phyloP scores from a whole-genome alignment of 2,888 invertebrate species.

The Cepaea hortensis region DNA sequence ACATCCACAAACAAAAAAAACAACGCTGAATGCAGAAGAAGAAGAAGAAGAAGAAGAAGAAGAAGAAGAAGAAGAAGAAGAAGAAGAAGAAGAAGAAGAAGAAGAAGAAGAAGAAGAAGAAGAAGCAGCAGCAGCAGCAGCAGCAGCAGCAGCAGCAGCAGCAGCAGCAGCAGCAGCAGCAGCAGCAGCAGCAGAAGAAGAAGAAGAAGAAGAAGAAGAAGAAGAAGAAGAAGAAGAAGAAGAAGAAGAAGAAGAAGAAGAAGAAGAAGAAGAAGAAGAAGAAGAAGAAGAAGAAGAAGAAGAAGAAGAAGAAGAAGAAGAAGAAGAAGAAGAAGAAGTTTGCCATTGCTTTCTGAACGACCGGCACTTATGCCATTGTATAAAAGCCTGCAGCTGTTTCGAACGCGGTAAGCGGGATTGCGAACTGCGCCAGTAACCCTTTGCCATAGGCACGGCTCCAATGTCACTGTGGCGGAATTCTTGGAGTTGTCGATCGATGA shows the following conservation, averaged over 20 bases:
- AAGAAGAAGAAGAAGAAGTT: neutral
- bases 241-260: neutral
- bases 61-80: neutral
- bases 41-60: neutral
- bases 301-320: slow-evolving; percentile 19
- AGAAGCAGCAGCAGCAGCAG: neutral
- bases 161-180: slow-evolving; percentile 14
- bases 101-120: slow-evolving; percentile 13
- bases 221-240: no score
- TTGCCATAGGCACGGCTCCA: no score
- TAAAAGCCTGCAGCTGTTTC: no score
- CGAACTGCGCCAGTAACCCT: no score
- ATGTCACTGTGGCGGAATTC: no score
- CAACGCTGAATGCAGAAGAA: neutral
- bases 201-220: neutral
- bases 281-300: slow-evolving; percentile 15
- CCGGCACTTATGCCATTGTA: no score
- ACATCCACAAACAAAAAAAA: no score
- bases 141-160: neutral
- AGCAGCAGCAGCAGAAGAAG: slow-evolving; percentile 8
- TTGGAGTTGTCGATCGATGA: no score
- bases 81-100: neutral
- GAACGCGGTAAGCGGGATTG: no score
- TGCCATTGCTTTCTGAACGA: no score
- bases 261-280: slow-evolving; percentile 14